Base-by-base conservation (phyloP, 2,888 invertebrate genomes). In the Thyatira batis region DNA sequence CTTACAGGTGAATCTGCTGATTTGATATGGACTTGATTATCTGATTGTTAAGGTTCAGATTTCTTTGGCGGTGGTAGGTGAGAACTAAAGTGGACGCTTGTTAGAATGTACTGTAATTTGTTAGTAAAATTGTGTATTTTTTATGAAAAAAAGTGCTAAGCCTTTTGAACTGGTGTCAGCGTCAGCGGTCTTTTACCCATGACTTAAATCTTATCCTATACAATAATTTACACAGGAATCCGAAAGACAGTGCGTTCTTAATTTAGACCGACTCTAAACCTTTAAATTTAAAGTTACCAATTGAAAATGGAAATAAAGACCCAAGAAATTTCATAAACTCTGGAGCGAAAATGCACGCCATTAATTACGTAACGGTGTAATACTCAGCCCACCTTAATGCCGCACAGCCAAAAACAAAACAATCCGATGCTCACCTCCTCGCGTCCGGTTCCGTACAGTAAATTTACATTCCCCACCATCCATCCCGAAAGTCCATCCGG, bases 381-480 rank as follows among this genome's bases (percentile, higher is more conserved):
- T 57, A 30, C 44, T 43, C 66, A 57, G 63, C 73, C 81, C 60
- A 70, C 65, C 74, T 80, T 87, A 88, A 87, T 83, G 83, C 86
- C 80, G 80, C 71, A 78, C 82, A 74, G 78, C 80, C 85, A 84
- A 87, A 89, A 89, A 89, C 90, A 90, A 91, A 89, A 89, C 89
- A 90, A 89, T 89, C 85, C 87, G 85, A 87, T 84, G 88, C 85
- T 86, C 88, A 87, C 89, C 87, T 88, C 87, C 85, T 80, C 74
- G 83, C 88, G 90, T 90, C 90, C 90, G 89, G 89, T 87, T 85
- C 83, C 84, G 84, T 85, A 85, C 85, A 87, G 81, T 90, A 91
- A 90, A 91, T 91, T 90, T 90, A 90, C 91, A 91, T 90, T 86
- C 89, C 84, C 88, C 82, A 83, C 88, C 88, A 89, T 92, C 88